A percentile compares a stretch with the other conserved stretches of the same genome.
These are phyloP conservation scores for Nebria ingens DNA, from an alignment of 1,140 invertebrate species.

Conservation along the genomic window DNA sequence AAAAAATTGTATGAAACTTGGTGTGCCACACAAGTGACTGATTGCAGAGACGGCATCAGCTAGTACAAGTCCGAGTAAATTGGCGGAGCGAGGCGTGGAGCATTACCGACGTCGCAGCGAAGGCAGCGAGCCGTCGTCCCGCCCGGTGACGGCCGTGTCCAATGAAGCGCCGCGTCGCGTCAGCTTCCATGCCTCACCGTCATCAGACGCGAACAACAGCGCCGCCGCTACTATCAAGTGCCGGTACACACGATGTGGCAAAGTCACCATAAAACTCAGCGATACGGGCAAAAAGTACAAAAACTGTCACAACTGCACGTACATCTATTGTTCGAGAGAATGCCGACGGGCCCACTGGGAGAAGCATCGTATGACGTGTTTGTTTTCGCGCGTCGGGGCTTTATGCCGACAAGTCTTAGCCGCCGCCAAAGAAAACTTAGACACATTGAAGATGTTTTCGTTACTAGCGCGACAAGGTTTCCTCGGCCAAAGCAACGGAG, in stretches of 20 bases:
- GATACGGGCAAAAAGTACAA: conserved; percentile 36
- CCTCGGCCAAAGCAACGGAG: conserved; percentile 73
- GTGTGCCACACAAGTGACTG: no score
- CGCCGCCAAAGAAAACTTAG: conserved; percentile 70
- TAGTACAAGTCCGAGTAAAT: conserved; percentile 35
- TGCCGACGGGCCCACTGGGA: conserved; percentile 83
- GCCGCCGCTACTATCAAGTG: conserved; percentile 49
- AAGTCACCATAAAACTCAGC: conserved; percentile 34
- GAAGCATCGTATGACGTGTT: conserved; percentile 78
- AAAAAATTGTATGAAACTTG: no score
- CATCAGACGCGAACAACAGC: conserved; percentile 8
- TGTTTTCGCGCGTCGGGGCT: conserved; percentile 76
- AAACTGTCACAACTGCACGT: conserved; percentile 88
- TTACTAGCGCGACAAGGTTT: conserved; percentile 68
- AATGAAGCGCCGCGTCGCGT: conserved; percentile 19
- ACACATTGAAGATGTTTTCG: conserved; percentile 68
- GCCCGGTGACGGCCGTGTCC: conserved; percentile 14
- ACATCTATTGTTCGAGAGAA: conserved; percentile 73
- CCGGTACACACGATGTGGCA: conserved; percentile 63
- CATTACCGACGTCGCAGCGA: conserved; percentile 40
- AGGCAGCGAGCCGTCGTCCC: conserved; percentile 36
- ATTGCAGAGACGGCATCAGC: conserved; percentile 35
- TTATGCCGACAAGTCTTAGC: conserved; percentile 83
- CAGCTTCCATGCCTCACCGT: conserved; percentile 28
- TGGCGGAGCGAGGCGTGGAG: conserved; percentile 28